Base-by-base conservation (phyloP, 2,888 invertebrate genomes). In the Siphlonurus alternatus region DNA sequence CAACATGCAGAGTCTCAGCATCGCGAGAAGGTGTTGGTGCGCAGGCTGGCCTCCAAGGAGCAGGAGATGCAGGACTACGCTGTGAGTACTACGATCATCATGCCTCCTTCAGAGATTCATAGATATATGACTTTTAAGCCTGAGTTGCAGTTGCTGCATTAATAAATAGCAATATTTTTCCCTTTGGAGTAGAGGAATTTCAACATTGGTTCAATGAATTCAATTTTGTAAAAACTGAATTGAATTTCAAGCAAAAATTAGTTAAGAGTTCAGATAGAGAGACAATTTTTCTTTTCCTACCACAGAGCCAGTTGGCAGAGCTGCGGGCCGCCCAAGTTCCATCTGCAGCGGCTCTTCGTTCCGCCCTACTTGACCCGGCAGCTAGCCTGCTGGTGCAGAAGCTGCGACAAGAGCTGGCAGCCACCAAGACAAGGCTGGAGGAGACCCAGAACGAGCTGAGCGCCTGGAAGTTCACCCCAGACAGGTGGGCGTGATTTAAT, bases 401-500 rank as follows among this genome's bases (percentile, higher is more conserved):
- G 74, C 82, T 98, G 73, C 87, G 92, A 71, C 88, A 89, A 74
- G 97, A 98, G 76, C 79, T 97, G 67, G 87, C 91, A 66, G 84
- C 89, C 62, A 90, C 92, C 22, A 90, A 92, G 75, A 88, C 92
- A 63, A 89, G 91, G 74, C 80, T 96, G 69, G 96, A 97, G 75
- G 96, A 97, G 76, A 95, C 95, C 20, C 97, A 97, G 77, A 95
- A 93, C 77, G 98, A 98, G 80, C 80, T 98, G 60, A 90, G 93
- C 64, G 97, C 98, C 1, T 98, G 97, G 96, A 98, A 98, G 78
- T 98, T 98, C 77, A 97, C 97, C 18, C 95, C 97, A n/a, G 98
- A 98, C 77, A 96, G 84, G 84, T 85, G 69, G 67, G 60, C 25
- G 66, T 25, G 53, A 53, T 2, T 54, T 64, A 59, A 19, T 18